Base-by-base conservation (phyloP, 2,888 invertebrate genomes). In the Amiota communis region DNA sequence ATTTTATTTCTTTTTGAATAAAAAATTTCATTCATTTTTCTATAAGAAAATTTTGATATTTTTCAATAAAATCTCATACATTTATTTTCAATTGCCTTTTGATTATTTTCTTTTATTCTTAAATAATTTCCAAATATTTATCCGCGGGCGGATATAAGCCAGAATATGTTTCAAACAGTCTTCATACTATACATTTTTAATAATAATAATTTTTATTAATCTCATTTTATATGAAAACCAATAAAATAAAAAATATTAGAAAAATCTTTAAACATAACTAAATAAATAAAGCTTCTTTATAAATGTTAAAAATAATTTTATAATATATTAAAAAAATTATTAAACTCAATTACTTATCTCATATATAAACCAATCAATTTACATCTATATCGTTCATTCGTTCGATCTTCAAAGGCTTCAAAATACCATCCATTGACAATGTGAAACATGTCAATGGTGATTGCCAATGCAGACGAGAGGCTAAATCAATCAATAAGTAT, bases 141-240 rank as follows among this genome's bases (percentile, higher is more conserved):
- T 68, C 67, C 67, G 67, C 67, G 67, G 67, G 67, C 67, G 67
- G 67, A 68, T 68, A 68, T 51, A 17, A 68, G 12, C 63, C 63
- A 13, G 56, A 59, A 59, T 20, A 59, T 59, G 59, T 57, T 57
- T 13, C 10, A 57, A 17, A 57, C 11, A 57, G 2, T 57, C 17
- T 57, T 9, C 15, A 57, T 57, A 15, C 36, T 6, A 36, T 36
- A 36, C 0, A 36, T 36, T 6, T 36, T 36, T 0, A n/a, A 36
- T 36, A 1, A 36, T 2, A 36, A 36, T 36, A 4, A 36, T 36
- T 36, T 36, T 36, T 36, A 6, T 36, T 36, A 23, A 23, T 23
- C 3, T 23, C 3, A 23, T 36, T 4, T 36, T 11, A 36, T 4
- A 6, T 36, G 6, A 53, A 53, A 53, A 3, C 4, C 1, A 8